A percentile compares a stretch with the other conserved stretches of the same genome.
Evolutionary conservation across 2,797 vertebrate species (phyloP).

Genomic region (Sibirionetta formosa): DNA sequence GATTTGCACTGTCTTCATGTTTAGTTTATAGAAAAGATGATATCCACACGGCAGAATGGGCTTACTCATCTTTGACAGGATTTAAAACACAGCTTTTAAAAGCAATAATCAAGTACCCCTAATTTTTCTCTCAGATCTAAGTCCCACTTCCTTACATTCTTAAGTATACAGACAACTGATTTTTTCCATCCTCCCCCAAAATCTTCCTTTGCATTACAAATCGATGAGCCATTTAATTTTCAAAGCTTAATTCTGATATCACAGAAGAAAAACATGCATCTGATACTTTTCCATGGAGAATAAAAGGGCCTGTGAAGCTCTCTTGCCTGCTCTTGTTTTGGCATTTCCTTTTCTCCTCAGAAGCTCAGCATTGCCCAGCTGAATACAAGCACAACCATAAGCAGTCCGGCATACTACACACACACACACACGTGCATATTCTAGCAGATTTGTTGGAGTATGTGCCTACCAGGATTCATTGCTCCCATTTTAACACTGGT

Average conservation of each 20-base stretch:
- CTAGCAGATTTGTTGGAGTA: neutral
- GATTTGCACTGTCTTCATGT: neutral
- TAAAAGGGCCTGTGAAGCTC: neutral
- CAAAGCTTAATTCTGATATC: neutral
- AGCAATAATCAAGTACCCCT: neutral
- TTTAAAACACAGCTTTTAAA: neutral
- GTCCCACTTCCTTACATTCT: neutral
- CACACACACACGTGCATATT: accelerated
- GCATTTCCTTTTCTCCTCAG: neutral
- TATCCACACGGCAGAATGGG: neutral
- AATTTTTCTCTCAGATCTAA: neutral
- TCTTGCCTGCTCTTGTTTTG: neutral
- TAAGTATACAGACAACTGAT: neutral
- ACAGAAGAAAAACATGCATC: neutral
- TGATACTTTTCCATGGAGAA: neutral
- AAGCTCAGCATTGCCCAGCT: neutral
- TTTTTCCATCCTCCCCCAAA: neutral
- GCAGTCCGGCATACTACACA: neutral
- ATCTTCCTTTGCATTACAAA: neutral
- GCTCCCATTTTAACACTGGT: neutral
- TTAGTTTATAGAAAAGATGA: neutral
- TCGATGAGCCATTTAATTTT: neutral
- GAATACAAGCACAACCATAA: neutral
- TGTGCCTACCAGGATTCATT: neutral
- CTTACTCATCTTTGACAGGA: neutral